These are phyloP conservation scores for Eilema griseolum DNA, from an alignment of 2,888 invertebrate species.

Conservation along the genomic window DNA sequence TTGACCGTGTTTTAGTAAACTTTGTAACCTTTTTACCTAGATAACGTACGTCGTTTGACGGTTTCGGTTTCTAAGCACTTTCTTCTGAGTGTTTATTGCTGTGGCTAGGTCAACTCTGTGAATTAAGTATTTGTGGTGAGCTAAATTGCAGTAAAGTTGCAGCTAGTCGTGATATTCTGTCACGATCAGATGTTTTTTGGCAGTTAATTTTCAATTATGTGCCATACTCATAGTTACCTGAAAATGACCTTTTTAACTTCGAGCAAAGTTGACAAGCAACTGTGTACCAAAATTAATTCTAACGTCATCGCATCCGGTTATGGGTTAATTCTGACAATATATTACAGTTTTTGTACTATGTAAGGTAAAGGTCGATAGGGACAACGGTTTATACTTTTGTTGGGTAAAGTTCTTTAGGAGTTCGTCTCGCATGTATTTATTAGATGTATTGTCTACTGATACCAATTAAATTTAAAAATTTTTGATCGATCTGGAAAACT, in stretches of 20 bases:
- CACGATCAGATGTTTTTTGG: slow-evolving; percentile 16
- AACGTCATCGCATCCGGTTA: neutral
- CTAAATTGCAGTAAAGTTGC: slow-evolving; percentile 12
- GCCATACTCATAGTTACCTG: neutral
- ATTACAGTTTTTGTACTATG: neutral
- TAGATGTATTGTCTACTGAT: too few species aligned
- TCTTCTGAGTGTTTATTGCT: slow-evolving; percentile 34
- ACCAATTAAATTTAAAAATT: too few species aligned
- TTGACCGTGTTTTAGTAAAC: slow-evolving; percentile 31
- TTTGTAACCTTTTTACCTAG: slow-evolving; percentile 46
- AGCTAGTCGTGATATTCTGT: slow-evolving; percentile 15
- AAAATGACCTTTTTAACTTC: neutral
- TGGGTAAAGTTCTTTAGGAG: too few species aligned
- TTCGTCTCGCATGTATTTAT: too few species aligned
- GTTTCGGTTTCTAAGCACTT: slow-evolving; percentile 46
- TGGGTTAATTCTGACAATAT: neutral
- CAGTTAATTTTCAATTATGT: neutral
- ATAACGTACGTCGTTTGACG: slow-evolving; percentile 19
- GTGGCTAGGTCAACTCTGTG: slow-evolving; percentile 32
- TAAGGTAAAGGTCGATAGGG: neutral
- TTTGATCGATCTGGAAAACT: too few species aligned
- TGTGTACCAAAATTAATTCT: neutral
- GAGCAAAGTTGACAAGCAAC: neutral
- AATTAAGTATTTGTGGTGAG: slow-evolving; percentile 21
- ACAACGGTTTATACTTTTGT: neutral